phyloP scores from a whole-genome alignment of 2,888 invertebrate genomes.

The Pinctada fucata region DNA sequence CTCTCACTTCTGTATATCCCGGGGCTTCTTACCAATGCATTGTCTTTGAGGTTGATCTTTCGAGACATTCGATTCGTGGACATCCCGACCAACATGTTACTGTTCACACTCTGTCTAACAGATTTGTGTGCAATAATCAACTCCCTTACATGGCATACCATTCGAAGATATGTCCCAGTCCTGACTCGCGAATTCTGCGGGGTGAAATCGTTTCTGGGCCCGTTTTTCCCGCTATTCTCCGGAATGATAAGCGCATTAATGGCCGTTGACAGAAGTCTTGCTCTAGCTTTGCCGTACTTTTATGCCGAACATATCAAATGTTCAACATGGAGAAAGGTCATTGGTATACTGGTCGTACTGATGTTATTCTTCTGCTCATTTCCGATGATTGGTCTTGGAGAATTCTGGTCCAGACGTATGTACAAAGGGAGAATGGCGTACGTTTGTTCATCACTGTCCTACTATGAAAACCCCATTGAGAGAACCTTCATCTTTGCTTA shows the following conservation, averaged over 20 bases:
- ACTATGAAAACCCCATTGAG: background rate
- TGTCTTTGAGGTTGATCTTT: constrained; percentile 1
- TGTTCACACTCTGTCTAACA: constrained; percentile 6
- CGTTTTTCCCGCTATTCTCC: constrained; percentile 17
- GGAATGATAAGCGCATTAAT: constrained; percentile 8
- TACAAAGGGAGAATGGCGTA: background rate
- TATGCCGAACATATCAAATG: background rate
- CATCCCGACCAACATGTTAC: constrained; percentile 19
- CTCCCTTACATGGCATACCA: constrained; percentile 8
- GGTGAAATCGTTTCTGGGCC: background rate
- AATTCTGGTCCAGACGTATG: background rate
- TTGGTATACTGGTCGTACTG: background rate
- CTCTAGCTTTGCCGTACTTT: constrained; percentile 15
- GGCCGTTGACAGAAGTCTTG: constrained; percentile 14
- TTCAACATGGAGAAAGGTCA: constrained; percentile 1
- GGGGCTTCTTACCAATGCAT: constrained; percentile 9
- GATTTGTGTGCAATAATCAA: constrained; percentile 7
- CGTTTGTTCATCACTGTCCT: constrained; percentile 11
- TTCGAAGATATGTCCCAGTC: background rate
- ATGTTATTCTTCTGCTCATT: constrained; percentile 2
- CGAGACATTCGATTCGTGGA: background rate
- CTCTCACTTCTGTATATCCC: constrained; percentile 17
- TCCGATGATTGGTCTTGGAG: constrained; percentile 16
- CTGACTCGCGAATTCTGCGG: background rate
- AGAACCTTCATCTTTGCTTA: constrained; percentile 13